Evolutionary conservation across 2,888 invertebrate species (phyloP).

Genomic region (Patella caerulea): DNA sequence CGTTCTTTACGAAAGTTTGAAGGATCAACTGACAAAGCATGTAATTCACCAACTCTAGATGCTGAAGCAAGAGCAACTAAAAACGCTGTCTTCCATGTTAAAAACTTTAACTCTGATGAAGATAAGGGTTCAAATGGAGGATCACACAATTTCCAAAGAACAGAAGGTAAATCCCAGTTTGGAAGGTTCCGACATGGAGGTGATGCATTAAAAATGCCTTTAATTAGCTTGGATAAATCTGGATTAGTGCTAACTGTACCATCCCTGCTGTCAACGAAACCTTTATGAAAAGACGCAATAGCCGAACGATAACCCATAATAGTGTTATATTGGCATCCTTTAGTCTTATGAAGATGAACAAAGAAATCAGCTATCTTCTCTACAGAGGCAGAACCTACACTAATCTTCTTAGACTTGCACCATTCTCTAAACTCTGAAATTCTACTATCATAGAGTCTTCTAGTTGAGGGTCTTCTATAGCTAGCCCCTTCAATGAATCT

Average conservation of each 20-base stretch:
- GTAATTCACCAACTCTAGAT: too few species aligned
- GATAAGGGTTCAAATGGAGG: constrained; percentile 15
- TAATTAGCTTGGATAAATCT: neutral
- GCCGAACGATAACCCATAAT: too few species aligned
- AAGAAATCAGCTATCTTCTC: neutral
- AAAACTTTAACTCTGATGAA: too few species aligned
- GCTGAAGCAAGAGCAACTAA: too few species aligned
- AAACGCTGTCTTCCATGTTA: too few species aligned
- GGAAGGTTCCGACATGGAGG: neutral
- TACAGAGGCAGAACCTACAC: neutral
- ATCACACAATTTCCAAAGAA: neutral
- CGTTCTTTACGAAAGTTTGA: too few species aligned
- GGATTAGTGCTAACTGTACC: too few species aligned
- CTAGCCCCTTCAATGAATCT: neutral
- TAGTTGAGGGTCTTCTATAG: neutral
- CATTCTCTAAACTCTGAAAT: neutral
- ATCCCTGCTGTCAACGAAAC: too few species aligned
- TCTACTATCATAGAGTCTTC: neutral
- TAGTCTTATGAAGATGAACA: neutral
- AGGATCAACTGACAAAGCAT: too few species aligned
- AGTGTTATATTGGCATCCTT: neutral
- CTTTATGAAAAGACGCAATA: too few species aligned
- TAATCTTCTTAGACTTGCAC: neutral
- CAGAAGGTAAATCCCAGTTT: constrained; percentile 4
- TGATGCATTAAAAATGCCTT: neutral